These are phyloP conservation scores for Urocyon cinereoargenteus DNA, from an alignment of 2,797 vertebrate species.

Conservation along the genomic window DNA sequence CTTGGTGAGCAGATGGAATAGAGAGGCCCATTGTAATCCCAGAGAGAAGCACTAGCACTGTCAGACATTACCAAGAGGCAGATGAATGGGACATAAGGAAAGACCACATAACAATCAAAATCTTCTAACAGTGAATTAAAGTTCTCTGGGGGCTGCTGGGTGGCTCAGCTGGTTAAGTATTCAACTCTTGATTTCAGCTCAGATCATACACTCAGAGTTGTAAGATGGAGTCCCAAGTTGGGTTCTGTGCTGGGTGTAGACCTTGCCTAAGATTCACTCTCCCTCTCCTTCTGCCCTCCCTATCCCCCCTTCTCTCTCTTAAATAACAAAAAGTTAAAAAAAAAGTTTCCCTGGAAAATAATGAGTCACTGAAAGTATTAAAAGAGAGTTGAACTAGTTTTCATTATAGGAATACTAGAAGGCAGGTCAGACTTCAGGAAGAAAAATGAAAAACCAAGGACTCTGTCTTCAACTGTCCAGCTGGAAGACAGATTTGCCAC, in stretches of 20 bases:
- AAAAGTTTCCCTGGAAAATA: background rate
- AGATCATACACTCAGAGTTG: background rate
- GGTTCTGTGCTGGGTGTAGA: background rate
- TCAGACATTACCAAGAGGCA: background rate
- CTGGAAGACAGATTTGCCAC: background rate
- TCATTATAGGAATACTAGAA: background rate
- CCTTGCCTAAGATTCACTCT: background rate
- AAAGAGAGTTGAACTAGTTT: background rate
- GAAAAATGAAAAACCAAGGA: background rate
- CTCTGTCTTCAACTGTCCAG: background rate
- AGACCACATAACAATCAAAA: background rate
- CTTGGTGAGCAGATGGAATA: background rate
- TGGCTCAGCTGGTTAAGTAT: background rate
- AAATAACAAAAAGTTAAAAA: background rate
- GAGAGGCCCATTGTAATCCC: background rate
- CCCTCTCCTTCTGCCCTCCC: background rate
- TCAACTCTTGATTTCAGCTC: background rate
- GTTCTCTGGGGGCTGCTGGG: background rate
- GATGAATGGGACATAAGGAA: background rate
- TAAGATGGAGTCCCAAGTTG: background rate
- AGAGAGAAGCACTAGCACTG: background rate
- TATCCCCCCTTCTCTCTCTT: background rate
- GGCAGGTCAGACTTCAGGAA: background rate
- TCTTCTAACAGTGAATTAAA: background rate
- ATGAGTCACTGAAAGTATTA: background rate